Percentiles rank a stretch among this genome's conserved stretches.
Evolutionary conservation across 2,113 vertebrate genomes (phyloP).

Genomic region (Tetrao urogallus): DNA sequence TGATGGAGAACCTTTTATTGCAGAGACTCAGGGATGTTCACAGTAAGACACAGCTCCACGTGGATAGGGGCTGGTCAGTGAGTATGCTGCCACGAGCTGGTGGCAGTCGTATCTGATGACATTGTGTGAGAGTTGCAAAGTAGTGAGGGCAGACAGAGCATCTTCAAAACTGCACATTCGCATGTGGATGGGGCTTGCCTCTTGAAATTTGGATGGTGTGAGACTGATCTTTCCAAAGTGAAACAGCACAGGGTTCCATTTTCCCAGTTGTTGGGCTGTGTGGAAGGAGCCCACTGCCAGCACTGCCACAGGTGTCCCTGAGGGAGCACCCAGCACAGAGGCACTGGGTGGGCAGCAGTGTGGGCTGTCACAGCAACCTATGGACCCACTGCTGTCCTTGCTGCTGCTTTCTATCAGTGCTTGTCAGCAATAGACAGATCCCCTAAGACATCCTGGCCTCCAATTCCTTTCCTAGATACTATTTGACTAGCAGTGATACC

Average conservation of each 20-base stretch:
- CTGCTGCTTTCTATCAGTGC: neutral
- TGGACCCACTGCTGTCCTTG: neutral
- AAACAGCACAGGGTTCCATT: neutral
- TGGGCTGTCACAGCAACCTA: neutral
- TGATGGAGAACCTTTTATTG: fast-evolving
- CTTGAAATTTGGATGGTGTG: neutral
- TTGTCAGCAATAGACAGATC: neutral
- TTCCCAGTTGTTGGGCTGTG: neutral
- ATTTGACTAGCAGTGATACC: neutral
- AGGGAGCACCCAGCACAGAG: neutral
- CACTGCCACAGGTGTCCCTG: neutral
- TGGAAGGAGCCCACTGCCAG: neutral
- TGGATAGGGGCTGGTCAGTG: fast-evolving
- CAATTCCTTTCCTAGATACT: neutral
- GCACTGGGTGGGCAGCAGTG: neutral
- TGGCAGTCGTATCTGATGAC: neutral
- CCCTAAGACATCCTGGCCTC: neutral
- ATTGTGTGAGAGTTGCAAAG: neutral
- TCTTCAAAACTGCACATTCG: neutral
- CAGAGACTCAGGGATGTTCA: neutral
- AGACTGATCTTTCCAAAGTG: neutral
- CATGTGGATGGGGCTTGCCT: neutral
- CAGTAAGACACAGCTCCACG: fast-evolving
- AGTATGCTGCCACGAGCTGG: neutral
- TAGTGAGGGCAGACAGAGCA: fast-evolving